A percentile compares a stretch with the other conserved stretches of the same genome.
Evolutionary conservation across 2,888 invertebrate species (phyloP).

Genomic region (Scaptomyza flava): DNA sequence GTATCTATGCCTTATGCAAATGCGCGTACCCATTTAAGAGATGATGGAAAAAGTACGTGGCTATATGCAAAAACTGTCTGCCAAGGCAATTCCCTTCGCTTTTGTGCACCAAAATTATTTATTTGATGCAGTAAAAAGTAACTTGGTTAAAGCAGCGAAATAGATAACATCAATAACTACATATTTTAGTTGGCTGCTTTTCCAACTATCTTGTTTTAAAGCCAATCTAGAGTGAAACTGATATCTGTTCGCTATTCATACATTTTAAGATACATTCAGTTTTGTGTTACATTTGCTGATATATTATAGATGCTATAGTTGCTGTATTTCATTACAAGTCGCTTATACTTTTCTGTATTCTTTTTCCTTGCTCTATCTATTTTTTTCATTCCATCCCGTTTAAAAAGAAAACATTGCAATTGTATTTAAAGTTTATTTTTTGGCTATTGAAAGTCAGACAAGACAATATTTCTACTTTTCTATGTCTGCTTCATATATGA

Average conservation of each 20-base stretch:
- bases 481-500: background rate
- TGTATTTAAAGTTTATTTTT: background rate
- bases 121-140: background rate
- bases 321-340: too few relatives aligned
- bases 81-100: background rate
- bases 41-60: slow-evolving; percentile 42
- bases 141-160: slow-evolving; percentile 13
- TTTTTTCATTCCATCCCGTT: background rate
- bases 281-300: background rate
- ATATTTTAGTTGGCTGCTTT: background rate
- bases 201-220: too few relatives aligned
- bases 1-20: slow-evolving; percentile 33
- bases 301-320: background rate
- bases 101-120: slow-evolving; percentile 5
- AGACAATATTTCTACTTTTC: background rate
- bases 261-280: background rate
- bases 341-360: background rate
- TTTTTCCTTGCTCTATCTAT: too few relatives aligned
- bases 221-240: background rate
- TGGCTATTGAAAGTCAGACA: too few relatives aligned
- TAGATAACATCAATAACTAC: background rate
- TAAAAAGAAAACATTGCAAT: background rate
- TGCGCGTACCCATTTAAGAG: slow-evolving; percentile 33
- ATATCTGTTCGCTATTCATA: background rate
- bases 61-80: slow-evolving; percentile 39